phyloP scores from a whole-genome alignment of 1,140 invertebrate species.

The Plutomurus gul region DNA sequence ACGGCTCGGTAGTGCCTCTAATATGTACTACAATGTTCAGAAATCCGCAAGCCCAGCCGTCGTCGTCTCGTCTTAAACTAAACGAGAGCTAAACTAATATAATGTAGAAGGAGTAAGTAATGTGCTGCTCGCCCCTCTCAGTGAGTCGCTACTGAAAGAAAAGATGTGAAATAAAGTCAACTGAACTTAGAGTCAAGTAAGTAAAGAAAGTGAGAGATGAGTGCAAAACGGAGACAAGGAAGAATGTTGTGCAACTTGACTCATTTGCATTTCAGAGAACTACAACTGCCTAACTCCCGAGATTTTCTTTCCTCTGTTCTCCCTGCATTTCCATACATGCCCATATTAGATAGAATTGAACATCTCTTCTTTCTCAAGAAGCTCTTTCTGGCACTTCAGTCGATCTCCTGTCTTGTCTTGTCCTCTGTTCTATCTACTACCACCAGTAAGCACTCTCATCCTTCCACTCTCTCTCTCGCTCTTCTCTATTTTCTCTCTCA shows the following conservation, averaged over 20 bases:
- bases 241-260: not conserved
- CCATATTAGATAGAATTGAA: not conserved
- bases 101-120: not conserved
- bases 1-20: too few species aligned
- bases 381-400: too few species aligned
- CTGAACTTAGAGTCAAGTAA: not conserved
- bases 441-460: not conserved
- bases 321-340: not conserved
- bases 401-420: too few species aligned
- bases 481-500: not conserved
- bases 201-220: not conserved
- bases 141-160: not conserved
- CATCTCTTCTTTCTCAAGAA: not conserved
- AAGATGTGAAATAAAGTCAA: not conserved
- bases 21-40: too few species aligned
- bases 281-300: too few species aligned
- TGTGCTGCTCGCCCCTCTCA: too few species aligned
- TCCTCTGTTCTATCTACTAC: too few species aligned
- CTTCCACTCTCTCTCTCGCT: not conserved
- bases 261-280: not conserved
- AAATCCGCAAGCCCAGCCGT: too few species aligned
- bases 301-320: too few species aligned
- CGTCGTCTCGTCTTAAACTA: too few species aligned
- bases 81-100: not conserved
- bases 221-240: not conserved